A percentile compares a stretch with the other conserved stretches of the same genome.
Conservation (phyloP, 2,113 vertebrate genomes). For the Oreochromis niloticus region DNA sequence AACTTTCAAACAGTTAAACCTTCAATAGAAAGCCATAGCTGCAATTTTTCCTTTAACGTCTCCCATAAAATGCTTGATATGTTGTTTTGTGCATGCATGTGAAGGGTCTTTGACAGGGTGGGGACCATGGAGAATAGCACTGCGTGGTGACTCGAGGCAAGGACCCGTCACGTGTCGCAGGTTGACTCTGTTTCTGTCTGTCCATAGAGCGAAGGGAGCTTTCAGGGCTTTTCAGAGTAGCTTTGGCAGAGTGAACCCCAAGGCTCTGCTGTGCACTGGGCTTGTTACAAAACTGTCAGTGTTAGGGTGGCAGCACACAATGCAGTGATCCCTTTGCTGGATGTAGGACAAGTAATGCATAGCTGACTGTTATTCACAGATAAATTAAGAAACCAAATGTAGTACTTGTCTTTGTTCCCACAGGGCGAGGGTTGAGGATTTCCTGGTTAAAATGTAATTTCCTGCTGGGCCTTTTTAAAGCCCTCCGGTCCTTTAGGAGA, state of each 20-base stretch:
- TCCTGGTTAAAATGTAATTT: conserved; percentile 30
- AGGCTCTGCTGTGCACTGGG: conserved; percentile 6
- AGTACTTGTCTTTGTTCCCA: background rate
- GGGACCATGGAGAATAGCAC: background rate
- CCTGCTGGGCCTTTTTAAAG: conserved; percentile 29
- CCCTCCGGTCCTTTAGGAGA: conserved; percentile 30
- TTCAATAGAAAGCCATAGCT: background rate
- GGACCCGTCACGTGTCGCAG: conserved; percentile 24
- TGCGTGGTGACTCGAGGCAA: background rate
- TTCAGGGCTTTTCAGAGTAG: conserved; percentile 12
- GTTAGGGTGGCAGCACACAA: background rate
- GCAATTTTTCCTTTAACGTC: background rate
- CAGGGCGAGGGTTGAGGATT: background rate
- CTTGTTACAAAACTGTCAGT: conserved; percentile 56
- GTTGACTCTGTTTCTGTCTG: background rate
- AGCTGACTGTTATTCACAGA: background rate
- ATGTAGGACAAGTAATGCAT: background rate
- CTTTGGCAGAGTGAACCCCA: conserved; percentile 26
- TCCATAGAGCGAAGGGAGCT: background rate
- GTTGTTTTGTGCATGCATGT: background rate
- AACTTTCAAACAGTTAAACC: background rate
- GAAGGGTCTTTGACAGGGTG: background rate
- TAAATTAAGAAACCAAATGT: background rate
- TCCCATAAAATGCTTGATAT: background rate
- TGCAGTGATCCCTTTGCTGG: background rate